phyloP scores from a whole-genome alignment of 1,140 invertebrate species.

The Papilio xuthus region DNA sequence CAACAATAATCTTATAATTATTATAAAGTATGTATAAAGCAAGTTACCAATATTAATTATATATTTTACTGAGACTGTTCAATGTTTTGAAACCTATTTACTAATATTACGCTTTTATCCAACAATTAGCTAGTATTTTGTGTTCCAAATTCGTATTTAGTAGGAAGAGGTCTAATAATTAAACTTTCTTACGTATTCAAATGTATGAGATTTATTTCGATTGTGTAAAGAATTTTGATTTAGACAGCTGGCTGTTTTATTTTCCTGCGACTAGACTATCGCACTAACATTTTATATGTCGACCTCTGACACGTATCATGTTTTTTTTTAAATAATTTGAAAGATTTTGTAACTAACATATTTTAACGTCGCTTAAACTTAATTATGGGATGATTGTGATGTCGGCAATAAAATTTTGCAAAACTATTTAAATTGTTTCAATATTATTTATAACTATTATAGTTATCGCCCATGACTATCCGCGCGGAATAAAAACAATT shows the following conservation, averaged over 20 bases:
- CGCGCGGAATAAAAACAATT: too few species aligned
- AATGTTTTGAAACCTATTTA: background rate
- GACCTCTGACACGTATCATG: conserved; percentile 21
- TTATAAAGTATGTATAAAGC: conserved; percentile 12
- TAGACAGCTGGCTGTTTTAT: conserved; percentile 31
- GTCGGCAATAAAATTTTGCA: conserved; percentile 61
- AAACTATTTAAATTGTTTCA: conserved; percentile 38
- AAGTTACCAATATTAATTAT: conserved; percentile 28
- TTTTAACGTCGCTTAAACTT: conserved; percentile 43
- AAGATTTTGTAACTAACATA: conserved; percentile 50
- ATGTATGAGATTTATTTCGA: background rate
- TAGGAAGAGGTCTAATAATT: background rate
- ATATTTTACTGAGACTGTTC: conserved; percentile 2
- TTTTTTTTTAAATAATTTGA: conserved; percentile 37
- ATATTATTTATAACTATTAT: background rate
- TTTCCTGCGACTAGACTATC: background rate
- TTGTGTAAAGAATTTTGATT: background rate
- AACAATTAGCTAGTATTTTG: conserved; percentile 3
- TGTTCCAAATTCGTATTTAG: background rate
- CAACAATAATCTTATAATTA: background rate
- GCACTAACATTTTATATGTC: conserved; percentile 19
- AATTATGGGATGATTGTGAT: conserved; percentile 61
- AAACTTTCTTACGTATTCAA: background rate
- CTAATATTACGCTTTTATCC: background rate
- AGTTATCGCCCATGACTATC: background rate